phyloP scores from a whole-genome alignment of 2,797 vertebrate genomes.

The Picus viridis region DNA sequence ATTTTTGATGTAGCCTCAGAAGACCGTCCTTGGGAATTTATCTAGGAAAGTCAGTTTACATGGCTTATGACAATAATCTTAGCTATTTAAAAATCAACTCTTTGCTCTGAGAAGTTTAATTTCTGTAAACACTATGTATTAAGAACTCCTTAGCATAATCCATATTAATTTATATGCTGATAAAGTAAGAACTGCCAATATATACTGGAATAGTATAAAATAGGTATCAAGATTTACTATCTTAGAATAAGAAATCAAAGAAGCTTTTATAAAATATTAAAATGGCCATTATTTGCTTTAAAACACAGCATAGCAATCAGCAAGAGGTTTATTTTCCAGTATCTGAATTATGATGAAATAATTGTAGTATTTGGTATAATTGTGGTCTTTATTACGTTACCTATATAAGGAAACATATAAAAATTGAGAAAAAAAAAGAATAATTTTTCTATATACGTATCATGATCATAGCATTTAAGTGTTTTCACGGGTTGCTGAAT shows the following conservation, averaged over 20 bases:
- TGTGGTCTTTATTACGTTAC: neutral
- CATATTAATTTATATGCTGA: neutral
- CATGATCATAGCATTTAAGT: neutral
- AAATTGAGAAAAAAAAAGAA: neutral
- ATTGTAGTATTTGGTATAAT: neutral
- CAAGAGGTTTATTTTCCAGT: conserved; percentile 4
- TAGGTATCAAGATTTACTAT: neutral
- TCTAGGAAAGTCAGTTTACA: neutral
- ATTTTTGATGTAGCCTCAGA: neutral
- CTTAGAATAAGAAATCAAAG: conserved; percentile 9
- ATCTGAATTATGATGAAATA: neutral
- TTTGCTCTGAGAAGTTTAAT: neutral
- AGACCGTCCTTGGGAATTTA: neutral
- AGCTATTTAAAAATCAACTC: neutral
- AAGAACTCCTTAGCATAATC: neutral
- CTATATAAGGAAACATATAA: neutral
- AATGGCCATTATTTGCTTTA: neutral
- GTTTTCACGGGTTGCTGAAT: neutral
- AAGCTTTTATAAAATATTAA: conserved; percentile 10
- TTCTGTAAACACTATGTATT: neutral
- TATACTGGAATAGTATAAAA: neutral
- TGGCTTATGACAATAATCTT: neutral
- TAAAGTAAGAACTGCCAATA: neutral
- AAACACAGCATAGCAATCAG: neutral
- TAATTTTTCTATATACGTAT: neutral